A percentile compares a stretch with the other conserved stretches of the same genome.
Conservation (phyloP, 2,797 vertebrate genomes). For the Bothrops alternatus region DNA sequence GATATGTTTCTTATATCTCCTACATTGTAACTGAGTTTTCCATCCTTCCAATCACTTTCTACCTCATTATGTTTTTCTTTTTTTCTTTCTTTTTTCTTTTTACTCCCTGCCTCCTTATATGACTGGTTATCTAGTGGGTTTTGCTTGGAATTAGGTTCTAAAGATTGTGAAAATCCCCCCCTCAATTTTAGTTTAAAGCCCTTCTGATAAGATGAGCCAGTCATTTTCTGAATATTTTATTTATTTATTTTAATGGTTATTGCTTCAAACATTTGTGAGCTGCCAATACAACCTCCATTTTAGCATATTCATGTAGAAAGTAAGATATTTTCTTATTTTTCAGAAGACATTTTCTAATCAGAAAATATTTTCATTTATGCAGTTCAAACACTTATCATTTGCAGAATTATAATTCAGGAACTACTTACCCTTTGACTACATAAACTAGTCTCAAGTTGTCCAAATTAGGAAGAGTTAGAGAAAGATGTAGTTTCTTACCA, state of each 20-base stretch:
- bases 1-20: too few relatives aligned
- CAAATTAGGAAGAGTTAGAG: conserved; percentile 17
- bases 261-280: not conserved
- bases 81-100: too few relatives aligned
- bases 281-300: not conserved
- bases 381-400: not conserved
- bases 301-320: not conserved
- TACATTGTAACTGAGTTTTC: too few relatives aligned
- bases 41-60: too few relatives aligned
- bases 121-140: too few relatives aligned
- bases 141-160: too few relatives aligned
- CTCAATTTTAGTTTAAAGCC: too few relatives aligned
- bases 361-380: not conserved
- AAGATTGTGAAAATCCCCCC: too few relatives aligned
- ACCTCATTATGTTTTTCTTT: too few relatives aligned
- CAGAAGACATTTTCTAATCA: not conserved
- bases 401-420: not conserved
- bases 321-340: not conserved
- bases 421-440: not conserved
- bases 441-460: conserved; percentile 28
- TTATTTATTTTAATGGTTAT: not conserved
- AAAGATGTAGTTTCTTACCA: conserved; percentile 38
- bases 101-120: too few relatives aligned
- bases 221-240: too few relatives aligned
- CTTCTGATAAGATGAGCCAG: too few relatives aligned